Conservation (phyloP, 2,113 vertebrate genomes). For the Pagrus major region DNA sequence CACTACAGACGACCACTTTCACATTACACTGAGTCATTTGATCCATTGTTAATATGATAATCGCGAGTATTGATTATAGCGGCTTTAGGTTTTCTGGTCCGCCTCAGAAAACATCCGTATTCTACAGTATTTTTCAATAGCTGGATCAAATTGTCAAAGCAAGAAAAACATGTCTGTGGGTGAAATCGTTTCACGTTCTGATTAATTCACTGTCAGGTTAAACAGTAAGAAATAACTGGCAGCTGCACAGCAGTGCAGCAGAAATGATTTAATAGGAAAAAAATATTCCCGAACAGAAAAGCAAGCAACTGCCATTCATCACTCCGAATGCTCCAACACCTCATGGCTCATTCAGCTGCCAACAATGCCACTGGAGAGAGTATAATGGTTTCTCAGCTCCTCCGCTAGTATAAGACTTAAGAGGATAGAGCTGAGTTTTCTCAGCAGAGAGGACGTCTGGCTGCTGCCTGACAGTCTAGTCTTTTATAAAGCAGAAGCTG, state of each 20-base stretch:
- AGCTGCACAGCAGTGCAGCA: neutral
- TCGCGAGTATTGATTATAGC: neutral
- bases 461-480: neutral
- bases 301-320: conserved; percentile 14
- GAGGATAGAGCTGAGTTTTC: conserved; percentile 12
- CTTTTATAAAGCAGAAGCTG: neutral
- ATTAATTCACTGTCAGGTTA: neutral
- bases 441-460: neutral
- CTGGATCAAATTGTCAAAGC: neutral
- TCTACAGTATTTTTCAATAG: neutral
- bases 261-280: conserved; percentile 34
- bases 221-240: neutral
- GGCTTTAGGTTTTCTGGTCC: neutral
- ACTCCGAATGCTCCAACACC: conserved; percentile 24
- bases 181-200: neutral
- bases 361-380: conserved; percentile 25
- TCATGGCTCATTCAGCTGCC: conserved; percentile 11
- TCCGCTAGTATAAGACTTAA: conserved; percentile 29
- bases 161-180: neutral
- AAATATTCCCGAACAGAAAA: too few relatives aligned
- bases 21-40: neutral
- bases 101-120: neutral
- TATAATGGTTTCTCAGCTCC: conserved; percentile 27
- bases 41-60: neutral
- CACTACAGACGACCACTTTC: neutral